These are phyloP conservation scores for Trypoxylon attenuatum DNA, from an alignment of 2,888 invertebrate species.

Conservation along the genomic window DNA sequence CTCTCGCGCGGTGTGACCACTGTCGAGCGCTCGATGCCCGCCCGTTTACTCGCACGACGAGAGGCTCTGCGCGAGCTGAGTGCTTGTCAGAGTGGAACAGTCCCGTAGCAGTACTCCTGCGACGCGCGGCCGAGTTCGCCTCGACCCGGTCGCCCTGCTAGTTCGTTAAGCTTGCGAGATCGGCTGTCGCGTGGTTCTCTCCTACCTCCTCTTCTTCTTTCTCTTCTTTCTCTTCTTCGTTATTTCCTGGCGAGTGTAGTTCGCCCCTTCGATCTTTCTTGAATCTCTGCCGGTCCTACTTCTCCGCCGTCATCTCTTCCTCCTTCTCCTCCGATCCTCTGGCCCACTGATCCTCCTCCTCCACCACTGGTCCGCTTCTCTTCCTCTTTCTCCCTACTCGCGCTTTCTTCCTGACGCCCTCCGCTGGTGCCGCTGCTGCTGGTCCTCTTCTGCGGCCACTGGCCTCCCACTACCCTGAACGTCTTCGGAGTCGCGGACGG, in stretches of 20 bases:
- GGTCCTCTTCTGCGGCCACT: background rate
- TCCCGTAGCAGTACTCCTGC: conserved; percentile 60
- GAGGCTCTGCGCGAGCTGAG: conserved; percentile 37
- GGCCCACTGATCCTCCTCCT: conserved; percentile 10
- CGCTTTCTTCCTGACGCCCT: conserved; percentile 13
- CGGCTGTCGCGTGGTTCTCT: background rate
- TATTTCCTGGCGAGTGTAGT: background rate
- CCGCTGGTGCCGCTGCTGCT: conserved; percentile 27
- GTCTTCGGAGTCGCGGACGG: background rate
- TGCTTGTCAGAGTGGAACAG: conserved; percentile 23
- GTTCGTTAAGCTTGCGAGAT: too few relatives aligned
- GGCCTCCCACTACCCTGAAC: conserved; percentile 2
- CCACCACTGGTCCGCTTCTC: conserved; percentile 7
- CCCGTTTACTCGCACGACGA: conserved; percentile 15
- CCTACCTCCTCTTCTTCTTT: conserved; percentile 9
- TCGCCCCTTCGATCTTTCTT: background rate
- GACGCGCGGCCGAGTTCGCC: conserved; percentile 60
- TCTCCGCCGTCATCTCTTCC: conserved; percentile 8
- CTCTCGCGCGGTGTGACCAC: conserved; percentile 1
- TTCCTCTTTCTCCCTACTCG: conserved; percentile 11
- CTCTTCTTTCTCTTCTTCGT: conserved; percentile 1
- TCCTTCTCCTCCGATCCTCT: conserved; percentile 12
- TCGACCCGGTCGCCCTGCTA: conserved; percentile 50
- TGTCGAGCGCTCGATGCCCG: conserved; percentile 5
- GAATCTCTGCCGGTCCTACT: conserved; percentile 2